Evolutionary conservation across 2,888 invertebrate genomes (phyloP), one percentile per base, ranked within the genome.

Genomic region (Augochlorella aurata): DNA sequence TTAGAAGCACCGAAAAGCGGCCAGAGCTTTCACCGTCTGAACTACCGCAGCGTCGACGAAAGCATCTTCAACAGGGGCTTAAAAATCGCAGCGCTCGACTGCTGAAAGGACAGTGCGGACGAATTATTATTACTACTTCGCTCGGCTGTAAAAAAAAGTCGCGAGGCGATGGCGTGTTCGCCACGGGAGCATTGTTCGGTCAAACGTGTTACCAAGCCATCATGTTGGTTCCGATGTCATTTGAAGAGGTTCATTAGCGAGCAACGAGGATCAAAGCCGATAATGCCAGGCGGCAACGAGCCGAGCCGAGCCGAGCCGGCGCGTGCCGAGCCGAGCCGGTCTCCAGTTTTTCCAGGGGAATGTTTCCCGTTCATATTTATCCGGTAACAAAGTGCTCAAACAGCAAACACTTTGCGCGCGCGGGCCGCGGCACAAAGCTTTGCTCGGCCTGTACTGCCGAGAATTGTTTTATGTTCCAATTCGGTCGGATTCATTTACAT

Each of bases 401-500:
- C 75, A 63, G 16, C 44, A 18, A 44, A 24, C 12, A 38, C 21
- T 16, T 29, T 72, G 61, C 63, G 47, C 38, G 49, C 61, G 47
- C 45, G 21, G 21, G 16, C 18, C 45, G 18, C n/a, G 47, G 44
- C 70, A 68, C 69, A 84, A 84, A 84, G 69, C 77, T 80, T 74
- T 68, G 29, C 29, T 50, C 50, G 29, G 44, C 63, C 45, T 18
- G n/a, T 58, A 50, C 29, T 9, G 29, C 67, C 52, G 29, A 24
- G 68, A 61, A 79, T 73, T 65, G 77, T 69, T 74, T 80, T 78
- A 68, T 66, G 79, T 78, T 70, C 78, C 47, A 75, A 86, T 79
- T 83, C 83, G 50, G 74, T 44, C 21, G 49, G 49, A 72, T 75
- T 85, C 73, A 85, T 86, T 87, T 76, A 74, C 77, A 80, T 85